These are phyloP conservation scores for Candidula unifasciata DNA, from an alignment of 2,888 invertebrate species.

Conservation along the genomic window DNA sequence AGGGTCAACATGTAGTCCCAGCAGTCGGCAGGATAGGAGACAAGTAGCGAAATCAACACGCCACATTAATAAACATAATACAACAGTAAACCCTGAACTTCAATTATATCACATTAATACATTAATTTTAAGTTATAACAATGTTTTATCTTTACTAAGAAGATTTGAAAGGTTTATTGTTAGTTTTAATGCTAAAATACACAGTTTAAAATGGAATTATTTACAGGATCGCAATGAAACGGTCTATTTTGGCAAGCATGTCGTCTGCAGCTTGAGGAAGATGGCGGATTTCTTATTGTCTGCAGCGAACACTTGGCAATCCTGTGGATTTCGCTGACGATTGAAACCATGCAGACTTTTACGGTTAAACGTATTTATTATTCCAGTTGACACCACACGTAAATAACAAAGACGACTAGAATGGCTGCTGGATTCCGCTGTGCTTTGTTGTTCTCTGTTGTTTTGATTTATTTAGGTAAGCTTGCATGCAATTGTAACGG, in stretches of 20 bases:
- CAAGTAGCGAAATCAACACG: background rate
- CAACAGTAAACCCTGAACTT: background rate
- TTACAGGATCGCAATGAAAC: conserved; percentile 41
- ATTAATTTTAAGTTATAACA: too few species aligned
- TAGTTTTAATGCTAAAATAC: background rate
- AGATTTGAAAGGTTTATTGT: background rate
- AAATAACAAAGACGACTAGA: background rate
- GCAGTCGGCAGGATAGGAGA: conserved; percentile 28
- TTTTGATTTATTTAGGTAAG: conserved; percentile 28
- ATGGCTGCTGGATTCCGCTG: conserved; percentile 19
- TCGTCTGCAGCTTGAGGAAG: conserved; percentile 10
- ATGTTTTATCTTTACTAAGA: background rate
- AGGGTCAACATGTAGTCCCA: conserved; percentile 33
- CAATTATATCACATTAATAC: background rate
- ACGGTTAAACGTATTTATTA: conserved; percentile 30
- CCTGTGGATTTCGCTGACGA: background rate
- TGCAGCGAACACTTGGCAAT: background rate
- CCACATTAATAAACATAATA: conserved; percentile 32
- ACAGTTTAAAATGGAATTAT: background rate
- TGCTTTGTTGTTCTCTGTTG: conserved; percentile 20
- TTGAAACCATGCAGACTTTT: conserved; percentile 34
- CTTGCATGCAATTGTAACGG: background rate
- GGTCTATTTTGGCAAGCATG: conserved; percentile 1
- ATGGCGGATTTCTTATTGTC: conserved; percentile 38
- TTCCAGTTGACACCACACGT: conserved; percentile 37